Evolutionary conservation across 2,113 vertebrate species (phyloP).

Genomic region (Carollia perspicillata): DNA sequence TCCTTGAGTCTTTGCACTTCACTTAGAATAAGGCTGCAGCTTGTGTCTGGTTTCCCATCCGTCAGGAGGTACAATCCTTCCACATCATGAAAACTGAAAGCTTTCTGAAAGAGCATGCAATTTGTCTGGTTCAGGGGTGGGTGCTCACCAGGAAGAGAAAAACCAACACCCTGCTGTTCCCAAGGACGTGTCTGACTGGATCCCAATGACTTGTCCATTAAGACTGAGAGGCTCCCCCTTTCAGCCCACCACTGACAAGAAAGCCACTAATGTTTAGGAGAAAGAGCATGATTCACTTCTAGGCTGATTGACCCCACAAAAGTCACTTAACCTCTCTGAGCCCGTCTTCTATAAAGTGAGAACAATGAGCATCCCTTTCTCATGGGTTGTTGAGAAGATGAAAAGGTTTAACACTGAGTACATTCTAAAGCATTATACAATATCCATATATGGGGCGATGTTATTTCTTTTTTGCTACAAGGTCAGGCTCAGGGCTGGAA

Average conservation of each 20-base stretch:
- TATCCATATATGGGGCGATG: fast-evolving
- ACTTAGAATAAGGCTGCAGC: slow-evolving; percentile 81
- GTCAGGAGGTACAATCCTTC: slow-evolving; percentile 87
- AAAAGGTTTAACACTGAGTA: background rate
- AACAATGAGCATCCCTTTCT: background rate
- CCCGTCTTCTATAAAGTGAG: background rate
- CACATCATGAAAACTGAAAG: slow-evolving; percentile 75
- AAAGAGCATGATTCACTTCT: background rate
- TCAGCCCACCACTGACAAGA: background rate
- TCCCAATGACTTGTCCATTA: background rate
- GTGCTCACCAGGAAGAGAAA: background rate
- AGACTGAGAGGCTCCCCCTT: background rate
- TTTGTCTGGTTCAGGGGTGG: background rate
- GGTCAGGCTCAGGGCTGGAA: background rate
- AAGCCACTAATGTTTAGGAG: background rate
- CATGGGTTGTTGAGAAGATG: background rate
- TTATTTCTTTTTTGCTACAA: background rate
- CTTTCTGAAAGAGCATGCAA: slow-evolving; percentile 78
- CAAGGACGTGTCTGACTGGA: background rate
- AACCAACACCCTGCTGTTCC: background rate
- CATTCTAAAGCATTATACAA: background rate
- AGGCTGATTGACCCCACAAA: background rate
- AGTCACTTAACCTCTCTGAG: background rate
- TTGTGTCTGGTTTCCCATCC: slow-evolving; percentile 86
- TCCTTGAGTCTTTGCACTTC: slow-evolving; percentile 74